Evolutionary conservation across 2,797 vertebrate species (phyloP), one percentile per base, ranked within the genome.

Genomic region (Neoniphon sammara): DNA sequence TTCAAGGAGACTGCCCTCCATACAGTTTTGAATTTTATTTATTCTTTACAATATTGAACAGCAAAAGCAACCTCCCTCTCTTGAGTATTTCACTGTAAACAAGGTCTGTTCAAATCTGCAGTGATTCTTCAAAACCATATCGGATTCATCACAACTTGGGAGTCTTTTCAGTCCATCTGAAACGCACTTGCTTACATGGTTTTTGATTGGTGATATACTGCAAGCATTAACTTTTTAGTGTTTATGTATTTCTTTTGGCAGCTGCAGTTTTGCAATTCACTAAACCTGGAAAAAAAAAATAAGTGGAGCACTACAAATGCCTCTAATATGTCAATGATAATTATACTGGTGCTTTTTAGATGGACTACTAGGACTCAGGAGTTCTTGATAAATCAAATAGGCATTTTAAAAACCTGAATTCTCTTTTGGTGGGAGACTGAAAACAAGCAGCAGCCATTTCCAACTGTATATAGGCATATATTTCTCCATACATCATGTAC

Each of bases 11-110:
- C 72, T 84, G 36, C 0, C 72, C 46, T 31, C 75, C 42, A 63
- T 0, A 44, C 44, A 80, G 77, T 87, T 34, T 90, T 72, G 52
- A 84, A 71, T 70, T 82, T 67, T 61, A 79, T 94, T 93, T 91
- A 83, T 92, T 92, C 3, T 78, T 85, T 77, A 85, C 78, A 90
- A 92, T 91, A 88, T 44, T 80, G 70, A 92, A 92, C 85, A 91
- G 88, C 81, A 91, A 91, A 89, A 89, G 73, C 83, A 90, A 90
- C 65, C 61, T 85, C 74, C 54, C 70, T 81, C 74, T 82, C 60
- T 74, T 69, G 80, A 80, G 61, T 82, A 78, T 87, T 86, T 78
- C 46, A 78, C 70, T 85, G 89, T 92, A 91, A 92, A 92, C 89
- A 87, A 84, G 66, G 75, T 82, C 64, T 44, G 54, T 62, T 76